Evolutionary conservation across 2,113 vertebrate genomes (phyloP).

Genomic region (Datnioides undecimradiatus): DNA sequence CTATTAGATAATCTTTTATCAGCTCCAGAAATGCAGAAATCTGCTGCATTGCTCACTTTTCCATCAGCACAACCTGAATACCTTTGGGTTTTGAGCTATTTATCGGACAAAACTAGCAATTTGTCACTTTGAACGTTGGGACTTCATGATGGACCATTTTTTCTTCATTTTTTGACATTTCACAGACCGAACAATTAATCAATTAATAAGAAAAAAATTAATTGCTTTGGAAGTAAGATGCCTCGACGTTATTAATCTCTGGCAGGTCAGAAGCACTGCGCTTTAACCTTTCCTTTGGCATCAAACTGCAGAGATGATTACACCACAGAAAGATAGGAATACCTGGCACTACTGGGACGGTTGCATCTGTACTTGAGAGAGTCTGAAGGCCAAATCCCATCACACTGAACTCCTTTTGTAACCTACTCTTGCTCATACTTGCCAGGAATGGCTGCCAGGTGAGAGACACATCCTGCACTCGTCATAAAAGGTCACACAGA

Average conservation of each 20-base stretch:
- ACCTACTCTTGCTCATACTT: slow-evolving; percentile 28
- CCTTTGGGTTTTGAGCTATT: slow-evolving; percentile 4
- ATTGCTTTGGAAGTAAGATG: slow-evolving; percentile 2
- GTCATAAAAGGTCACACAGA: slow-evolving; percentile 76
- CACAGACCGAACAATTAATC: not conserved
- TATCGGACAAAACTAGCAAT: slow-evolving; percentile 2
- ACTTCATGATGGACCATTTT: not conserved
- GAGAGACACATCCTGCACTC: slow-evolving; percentile 77
- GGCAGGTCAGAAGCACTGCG: not conserved
- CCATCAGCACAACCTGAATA: not conserved
- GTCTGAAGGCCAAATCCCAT: slow-evolving; percentile 23
- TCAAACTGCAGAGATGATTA: not conserved
- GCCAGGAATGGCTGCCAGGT: slow-evolving; percentile 33
- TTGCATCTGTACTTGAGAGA: not conserved
- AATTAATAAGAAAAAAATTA: not conserved
- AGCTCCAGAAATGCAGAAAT: not conserved
- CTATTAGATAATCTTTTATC: slow-evolving; percentile 4
- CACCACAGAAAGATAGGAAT: not conserved
- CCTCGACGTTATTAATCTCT: not conserved
- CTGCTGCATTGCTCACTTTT: not conserved
- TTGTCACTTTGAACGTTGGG: not conserved
- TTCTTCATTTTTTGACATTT: not conserved
- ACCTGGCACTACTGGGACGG: not conserved
- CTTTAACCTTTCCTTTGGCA: slow-evolving; percentile 1
- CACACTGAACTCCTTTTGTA: slow-evolving; percentile 4